Evolutionary conservation across 2,113 vertebrate genomes (phyloP), one percentile per base, ranked within the genome.

Genomic region (Potamarius usumacintae): DNA sequence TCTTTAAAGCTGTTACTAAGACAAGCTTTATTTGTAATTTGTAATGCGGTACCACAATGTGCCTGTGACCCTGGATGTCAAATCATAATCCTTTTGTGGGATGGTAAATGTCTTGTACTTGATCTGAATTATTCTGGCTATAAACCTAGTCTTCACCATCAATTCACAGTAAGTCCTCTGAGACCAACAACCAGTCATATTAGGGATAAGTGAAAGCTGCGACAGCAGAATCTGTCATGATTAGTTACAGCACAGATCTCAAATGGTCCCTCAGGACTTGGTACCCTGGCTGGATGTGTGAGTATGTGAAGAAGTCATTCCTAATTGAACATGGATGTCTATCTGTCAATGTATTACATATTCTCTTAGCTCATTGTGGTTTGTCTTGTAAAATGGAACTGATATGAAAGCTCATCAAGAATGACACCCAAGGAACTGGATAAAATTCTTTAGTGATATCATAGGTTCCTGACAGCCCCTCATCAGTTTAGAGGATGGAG

Each of bases 1-100:
- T 65, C 78, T 88, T 86, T 84, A 86, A 85, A 85, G 67, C 76
- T 69, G 63, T 83, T 81, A 86, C 74, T 30, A 50, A 83, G 48
- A 79, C 74, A 55, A 22, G 83, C 71, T 84, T 83, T 69, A 80
- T 53, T 81, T 57, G 50, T 53, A 48, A 55, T 72, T 76, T n/a
- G 76, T 22, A 22, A 48, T 52, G 34, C 8, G 30, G 55, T 77
- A 85, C 52, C 62, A 88, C 72, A 83, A 12, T 55, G 20, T 74
- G 62, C 60, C 84, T 48, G 72, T 83, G 86, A 62, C 65, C 55
- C 17, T 78, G 60, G 25, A 3, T 83, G 84, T 78, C 72, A 67
- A 87, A 62, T 87, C 42, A 78, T 78, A 72, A 85, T 55, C 62
- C 58, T 67, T 90, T 86, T 88, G 80, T 80, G 72, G 12, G 48